Evolutionary conservation across 2,888 invertebrate species (phyloP), one percentile per base, ranked within the genome.

Genomic region (Hirtodrosophila trivittata): DNA sequence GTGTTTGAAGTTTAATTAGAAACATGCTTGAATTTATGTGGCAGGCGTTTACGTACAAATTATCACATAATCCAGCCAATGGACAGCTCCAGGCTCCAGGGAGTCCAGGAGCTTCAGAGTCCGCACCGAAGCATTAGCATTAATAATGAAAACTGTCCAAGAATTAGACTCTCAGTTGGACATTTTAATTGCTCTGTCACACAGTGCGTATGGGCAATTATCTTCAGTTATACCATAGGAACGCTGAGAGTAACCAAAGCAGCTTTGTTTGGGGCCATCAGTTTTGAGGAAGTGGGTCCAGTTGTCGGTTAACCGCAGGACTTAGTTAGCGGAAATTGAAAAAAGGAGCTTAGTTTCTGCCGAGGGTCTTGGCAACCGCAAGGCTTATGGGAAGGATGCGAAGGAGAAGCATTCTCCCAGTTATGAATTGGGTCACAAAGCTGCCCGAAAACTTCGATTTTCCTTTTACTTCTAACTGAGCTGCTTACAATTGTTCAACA

Each of bases 301-400:
- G n/a, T 13, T 33, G 10, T 33, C 13, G 63, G 55, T 56, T 39
- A 67, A 69, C 80, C 80, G 55, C 80, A 73, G 54, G 72, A 72
- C 72, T 82, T 72, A 52, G 64, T 51, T 59, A 66, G 52, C 81
- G 84, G 81, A 81, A 81, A 81, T 81, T 86, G 81, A 86, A 80
- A 81, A 86, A 76, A 73, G 80, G 73, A 21, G 50, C 70, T 73
- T 59, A 75, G 64, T 62, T 59, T 46, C 43, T 58, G 38, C 33
- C 16, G 38, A 51, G 55, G 56, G 63, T 73, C 65, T 52, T 60
- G 65, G 60, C 65, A 78, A 52, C 84, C 84, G 50, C 86, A 83
- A 74, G 25, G 13, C 30, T n/a, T 12, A 16, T 14, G 38, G 12
- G 21, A 41, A 26, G 25, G 8, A 39, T 8, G 0, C 3, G 16